Base-by-base conservation (phyloP, 2,113 vertebrate species). In the Percina caprodes region DNA sequence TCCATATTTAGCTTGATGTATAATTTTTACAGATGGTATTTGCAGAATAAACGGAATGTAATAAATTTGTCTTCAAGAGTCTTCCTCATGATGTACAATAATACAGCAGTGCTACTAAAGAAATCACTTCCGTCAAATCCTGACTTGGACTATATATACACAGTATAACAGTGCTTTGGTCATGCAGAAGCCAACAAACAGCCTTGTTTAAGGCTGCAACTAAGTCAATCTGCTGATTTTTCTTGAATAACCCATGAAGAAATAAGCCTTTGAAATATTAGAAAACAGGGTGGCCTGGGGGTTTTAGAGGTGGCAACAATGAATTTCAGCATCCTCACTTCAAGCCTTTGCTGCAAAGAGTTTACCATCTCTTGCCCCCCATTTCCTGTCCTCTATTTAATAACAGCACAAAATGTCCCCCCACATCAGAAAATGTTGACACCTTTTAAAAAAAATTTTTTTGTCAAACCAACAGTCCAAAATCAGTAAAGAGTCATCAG, bases 11-110 rank as follows among this genome's bases (percentile, higher is more conserved):
- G 89, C 83, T 89, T 92, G 88, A 91, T 94, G 94, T 94, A 91
- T 91, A 82, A 92, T 95, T 95, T 95, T 95, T 95, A 95, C 93
- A 92, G 84, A 92, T 92, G 88, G 77, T 90, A 92, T 95, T 95
- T 95, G 92, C 92, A 94, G 86, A 95, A 95, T 95, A 95, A 95
- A 95, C 75, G 82, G 85, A 90, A 91, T 90, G 89, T 92, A 91
- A 91, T 76, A 85, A 77, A 88, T 14, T 14, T 56, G 30, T 33
- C 33, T 72, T 54, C 26, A 16, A 16, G n/a, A 69, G 16, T 68
- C 23, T 39, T 60, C 18, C 49, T 49, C 26, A 9, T 51, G 18
- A 52, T 65, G 30, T 23, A 49, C 8, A 45, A 26, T 54, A 13
- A 52, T 26, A 45, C 10, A n/a, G 26, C 33, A 14, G 4, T 26